These are phyloP conservation scores for Hafferia zeledoni DNA, from an alignment of 2,797 vertebrate genomes.

Conservation along the genomic window DNA sequence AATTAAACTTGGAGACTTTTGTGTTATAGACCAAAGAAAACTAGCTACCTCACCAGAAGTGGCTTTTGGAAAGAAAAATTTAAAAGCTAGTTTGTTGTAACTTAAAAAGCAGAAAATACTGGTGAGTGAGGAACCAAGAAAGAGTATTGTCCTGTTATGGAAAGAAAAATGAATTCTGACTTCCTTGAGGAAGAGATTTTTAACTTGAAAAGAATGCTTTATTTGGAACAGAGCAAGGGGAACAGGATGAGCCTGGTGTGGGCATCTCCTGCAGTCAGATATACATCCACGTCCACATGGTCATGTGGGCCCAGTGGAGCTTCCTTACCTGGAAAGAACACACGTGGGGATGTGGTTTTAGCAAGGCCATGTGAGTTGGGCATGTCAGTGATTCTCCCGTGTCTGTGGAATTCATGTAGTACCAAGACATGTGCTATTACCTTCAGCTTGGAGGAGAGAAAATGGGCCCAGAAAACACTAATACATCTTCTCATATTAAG, in stretches of 20 bases:
- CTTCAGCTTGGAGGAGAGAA: not conserved
- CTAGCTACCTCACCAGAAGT: not conserved
- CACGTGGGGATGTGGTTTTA: fast-evolving
- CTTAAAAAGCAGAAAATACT: not conserved
- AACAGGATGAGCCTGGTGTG: not conserved
- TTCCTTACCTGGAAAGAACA: not conserved
- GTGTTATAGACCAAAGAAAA: not conserved
- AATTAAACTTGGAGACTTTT: not conserved
- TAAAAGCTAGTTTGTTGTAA: not conserved
- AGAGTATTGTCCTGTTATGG: not conserved
- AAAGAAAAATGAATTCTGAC: not conserved
- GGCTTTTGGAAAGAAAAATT: not conserved
- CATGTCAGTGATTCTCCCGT: not conserved
- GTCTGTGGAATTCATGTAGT: not conserved
- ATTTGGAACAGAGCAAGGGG: not conserved
- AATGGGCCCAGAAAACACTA: not conserved
- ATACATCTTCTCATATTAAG: not conserved
- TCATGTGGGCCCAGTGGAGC: not conserved
- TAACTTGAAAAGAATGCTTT: not conserved
- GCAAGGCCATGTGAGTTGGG: not conserved
- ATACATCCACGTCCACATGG: not conserved
- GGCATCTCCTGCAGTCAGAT: not conserved
- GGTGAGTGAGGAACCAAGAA: not conserved
- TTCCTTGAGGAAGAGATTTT: not conserved
- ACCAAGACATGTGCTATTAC: not conserved